These are phyloP conservation scores for Pseudorasbora parva DNA, from an alignment of 2,113 vertebrate genomes.

Conservation along the genomic window DNA sequence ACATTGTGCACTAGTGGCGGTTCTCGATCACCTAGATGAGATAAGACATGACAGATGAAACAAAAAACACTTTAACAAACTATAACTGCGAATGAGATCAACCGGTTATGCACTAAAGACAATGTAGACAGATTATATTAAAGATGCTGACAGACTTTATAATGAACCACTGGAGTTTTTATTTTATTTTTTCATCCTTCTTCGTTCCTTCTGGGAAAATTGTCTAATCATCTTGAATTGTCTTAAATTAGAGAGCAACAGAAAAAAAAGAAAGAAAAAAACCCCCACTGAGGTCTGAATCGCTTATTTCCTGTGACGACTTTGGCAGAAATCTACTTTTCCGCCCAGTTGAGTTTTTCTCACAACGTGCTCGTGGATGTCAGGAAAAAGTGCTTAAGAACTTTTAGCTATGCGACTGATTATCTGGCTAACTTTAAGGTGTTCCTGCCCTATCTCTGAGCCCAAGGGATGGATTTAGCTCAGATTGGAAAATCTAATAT, in stretches of 20 bases:
- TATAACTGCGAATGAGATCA: not conserved
- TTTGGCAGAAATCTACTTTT: constrained; percentile 59
- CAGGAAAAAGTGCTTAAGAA: constrained; percentile 56
- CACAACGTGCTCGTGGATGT: constrained; percentile 54
- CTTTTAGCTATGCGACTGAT: constrained; percentile 65
- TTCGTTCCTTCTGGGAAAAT: constrained; percentile 45
- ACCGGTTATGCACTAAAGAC: constrained; percentile 23
- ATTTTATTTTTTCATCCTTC: constrained; percentile 13
- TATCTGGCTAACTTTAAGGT: constrained; percentile 58
- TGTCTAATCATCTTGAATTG: constrained; percentile 54
- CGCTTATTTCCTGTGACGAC: constrained; percentile 60
- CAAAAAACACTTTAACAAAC: not conserved
- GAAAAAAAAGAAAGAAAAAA: constrained; percentile 31
- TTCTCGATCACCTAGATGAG: not conserved
- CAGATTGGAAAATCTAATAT: constrained; percentile 61
- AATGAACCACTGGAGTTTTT: constrained; percentile 31
- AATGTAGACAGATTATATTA: constrained; percentile 37
- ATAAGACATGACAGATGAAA: not conserved
- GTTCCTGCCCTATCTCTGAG: constrained; percentile 64
- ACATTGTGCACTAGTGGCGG: not conserved
- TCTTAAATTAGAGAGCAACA: constrained; percentile 68
- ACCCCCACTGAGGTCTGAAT: constrained; percentile 61
- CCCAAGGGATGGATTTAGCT: constrained; percentile 67
- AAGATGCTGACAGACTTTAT: constrained; percentile 39
- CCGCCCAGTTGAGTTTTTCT: constrained; percentile 37